Evolutionary conservation across 2,797 vertebrate genomes (phyloP).

Genomic region (Tapirus indicus): DNA sequence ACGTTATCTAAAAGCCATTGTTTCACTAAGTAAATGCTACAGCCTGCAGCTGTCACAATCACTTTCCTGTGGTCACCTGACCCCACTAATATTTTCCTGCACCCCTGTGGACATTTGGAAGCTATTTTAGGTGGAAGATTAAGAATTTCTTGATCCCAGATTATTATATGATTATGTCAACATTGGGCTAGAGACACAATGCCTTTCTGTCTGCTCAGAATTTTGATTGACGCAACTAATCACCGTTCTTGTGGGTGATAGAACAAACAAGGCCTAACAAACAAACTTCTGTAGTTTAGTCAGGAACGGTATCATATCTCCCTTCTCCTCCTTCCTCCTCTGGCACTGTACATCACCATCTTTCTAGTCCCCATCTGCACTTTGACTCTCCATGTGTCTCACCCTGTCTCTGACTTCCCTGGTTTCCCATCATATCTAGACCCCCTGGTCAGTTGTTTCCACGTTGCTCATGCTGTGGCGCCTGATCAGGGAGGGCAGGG

Average conservation of each 20-base stretch:
- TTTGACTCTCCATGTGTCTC: not conserved
- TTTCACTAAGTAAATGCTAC: constrained; percentile 62
- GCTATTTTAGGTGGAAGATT: constrained; percentile 69
- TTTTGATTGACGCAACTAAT: constrained; percentile 49
- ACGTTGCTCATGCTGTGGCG: not conserved
- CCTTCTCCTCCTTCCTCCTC: not conserved
- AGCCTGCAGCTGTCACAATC: constrained; percentile 65
- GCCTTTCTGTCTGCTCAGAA: constrained; percentile 44
- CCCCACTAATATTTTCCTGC: constrained; percentile 62
- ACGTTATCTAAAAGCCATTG: constrained; percentile 60
- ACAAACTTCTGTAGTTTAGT: not conserved
- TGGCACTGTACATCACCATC: not conserved
- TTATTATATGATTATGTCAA: constrained; percentile 65
- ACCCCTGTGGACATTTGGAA: constrained; percentile 73
- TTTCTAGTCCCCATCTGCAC: not conserved
- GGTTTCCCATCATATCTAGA: not conserved
- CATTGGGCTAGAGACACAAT: constrained; percentile 54
- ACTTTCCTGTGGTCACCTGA: constrained; percentile 66
- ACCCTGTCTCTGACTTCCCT: not conserved
- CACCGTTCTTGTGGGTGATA: not conserved
- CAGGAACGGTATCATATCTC: not conserved
- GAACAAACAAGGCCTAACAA: not conserved
- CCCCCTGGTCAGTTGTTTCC: not conserved
- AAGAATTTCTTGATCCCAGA: constrained; percentile 74
- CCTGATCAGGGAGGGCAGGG: not conserved